Conservation (phyloP, 2,888 invertebrate species). For the Trachelus stipa region DNA sequence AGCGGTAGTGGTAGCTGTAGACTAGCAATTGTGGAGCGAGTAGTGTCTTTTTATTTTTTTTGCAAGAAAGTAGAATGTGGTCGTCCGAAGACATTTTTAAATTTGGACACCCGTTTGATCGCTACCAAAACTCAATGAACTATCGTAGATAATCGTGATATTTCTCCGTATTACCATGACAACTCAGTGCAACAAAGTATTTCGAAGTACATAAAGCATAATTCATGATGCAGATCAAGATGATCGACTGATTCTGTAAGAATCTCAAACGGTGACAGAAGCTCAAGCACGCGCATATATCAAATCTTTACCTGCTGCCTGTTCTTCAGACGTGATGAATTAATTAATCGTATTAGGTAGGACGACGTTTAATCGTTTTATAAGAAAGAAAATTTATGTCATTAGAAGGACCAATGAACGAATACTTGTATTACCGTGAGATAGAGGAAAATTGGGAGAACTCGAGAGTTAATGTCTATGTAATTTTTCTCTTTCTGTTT, state of each 20-base stretch:
- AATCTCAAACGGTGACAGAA: background rate
- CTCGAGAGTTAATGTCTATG: background rate
- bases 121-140: background rate
- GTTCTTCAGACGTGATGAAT: background rate
- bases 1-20: slow-evolving; percentile 45
- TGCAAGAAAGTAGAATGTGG: background rate
- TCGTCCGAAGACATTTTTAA: background rate
- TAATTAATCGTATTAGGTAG: background rate
- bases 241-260: background rate
- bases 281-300: background rate
- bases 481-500: background rate
- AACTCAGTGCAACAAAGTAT: slow-evolving; percentile 8
- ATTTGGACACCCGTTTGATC: background rate
- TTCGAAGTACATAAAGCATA: background rate
- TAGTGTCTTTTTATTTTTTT: background rate
- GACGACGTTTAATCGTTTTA: background rate
- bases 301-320: background rate
- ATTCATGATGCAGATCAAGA: background rate
- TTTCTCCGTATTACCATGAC: slow-evolving; percentile 7
- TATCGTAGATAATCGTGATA: background rate
- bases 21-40: background rate
- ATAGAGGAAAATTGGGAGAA: background rate
- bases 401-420: slow-evolving; percentile 14
- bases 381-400: background rate
- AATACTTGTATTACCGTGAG: background rate